Percentiles rank a stretch among this genome's conserved stretches.
These are phyloP conservation scores for Sebastes wilsoni DNA, from an alignment of 2,797 vertebrate genomes.

Conservation along the genomic window DNA sequence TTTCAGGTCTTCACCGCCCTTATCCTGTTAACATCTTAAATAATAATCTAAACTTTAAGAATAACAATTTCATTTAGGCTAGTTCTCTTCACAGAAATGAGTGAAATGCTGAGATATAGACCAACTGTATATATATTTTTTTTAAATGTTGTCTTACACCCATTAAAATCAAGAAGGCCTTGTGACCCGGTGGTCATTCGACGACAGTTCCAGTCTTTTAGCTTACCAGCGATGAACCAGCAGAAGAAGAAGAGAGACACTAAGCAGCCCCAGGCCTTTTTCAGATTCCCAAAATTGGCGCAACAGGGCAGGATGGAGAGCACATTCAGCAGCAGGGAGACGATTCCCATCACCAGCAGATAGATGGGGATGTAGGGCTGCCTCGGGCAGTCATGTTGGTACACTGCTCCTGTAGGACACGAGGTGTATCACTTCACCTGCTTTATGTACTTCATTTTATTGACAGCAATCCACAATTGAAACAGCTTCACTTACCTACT, in stretches of 20 bases:
- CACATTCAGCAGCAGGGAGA: neutral
- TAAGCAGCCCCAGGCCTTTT: rapidly evolving
- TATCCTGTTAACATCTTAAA: no score
- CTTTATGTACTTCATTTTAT: neutral
- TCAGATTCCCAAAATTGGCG: rapidly evolving
- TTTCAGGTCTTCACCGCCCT: no score
- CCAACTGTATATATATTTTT: no score
- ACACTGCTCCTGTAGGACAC: neutral
- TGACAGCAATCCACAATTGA: neutral
- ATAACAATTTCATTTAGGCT: no score
- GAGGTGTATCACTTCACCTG: neutral
- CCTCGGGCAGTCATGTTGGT: neutral
- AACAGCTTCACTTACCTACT: neutral
- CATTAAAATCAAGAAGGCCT: no score
- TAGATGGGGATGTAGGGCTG: neutral
- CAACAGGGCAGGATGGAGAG: neutral
- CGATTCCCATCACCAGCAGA: neutral
- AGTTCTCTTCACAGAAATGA: no score
- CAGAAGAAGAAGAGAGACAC: neutral
- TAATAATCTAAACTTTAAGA: no score
- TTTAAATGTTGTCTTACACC: no score
- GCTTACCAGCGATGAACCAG: conserved; percentile 1
- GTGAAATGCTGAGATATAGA: no score
- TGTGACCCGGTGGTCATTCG: neutral
- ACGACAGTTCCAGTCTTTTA: neutral